Evolutionary conservation across 2,797 vertebrate genomes (phyloP).

Genomic region (Potorous gilbertii): DNA sequence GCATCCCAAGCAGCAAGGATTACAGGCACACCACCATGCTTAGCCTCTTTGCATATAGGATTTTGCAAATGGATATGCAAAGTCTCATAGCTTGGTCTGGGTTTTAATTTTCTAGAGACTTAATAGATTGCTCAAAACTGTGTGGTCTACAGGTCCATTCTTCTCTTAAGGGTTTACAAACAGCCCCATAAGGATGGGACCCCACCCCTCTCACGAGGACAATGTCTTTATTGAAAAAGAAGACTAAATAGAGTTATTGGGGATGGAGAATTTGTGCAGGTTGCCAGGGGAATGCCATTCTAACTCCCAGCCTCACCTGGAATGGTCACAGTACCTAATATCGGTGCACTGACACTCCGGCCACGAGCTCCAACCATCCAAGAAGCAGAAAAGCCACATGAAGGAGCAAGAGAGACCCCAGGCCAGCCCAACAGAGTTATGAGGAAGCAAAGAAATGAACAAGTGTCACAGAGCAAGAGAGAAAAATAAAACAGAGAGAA

Average conservation of each 20-base stretch:
- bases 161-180: background rate
- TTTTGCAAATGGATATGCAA: background rate
- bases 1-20: background rate
- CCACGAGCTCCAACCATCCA: slow-evolving; percentile 91
- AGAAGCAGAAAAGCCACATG: slow-evolving; percentile 88
- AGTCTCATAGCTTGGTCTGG: background rate
- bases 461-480: slow-evolving; percentile 81
- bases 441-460: slow-evolving; percentile 82
- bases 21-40: background rate
- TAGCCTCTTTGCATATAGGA: background rate
- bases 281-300: slow-evolving; percentile 34
- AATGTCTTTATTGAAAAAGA: slow-evolving; percentile 16
- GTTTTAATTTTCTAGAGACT: background rate
- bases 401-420: slow-evolving; percentile 85
- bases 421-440: slow-evolving; percentile 85
- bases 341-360: slow-evolving; percentile 96
- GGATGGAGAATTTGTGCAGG: background rate
- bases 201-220: slow-evolving; percentile 34
- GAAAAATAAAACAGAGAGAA: slow-evolving; percentile 76
- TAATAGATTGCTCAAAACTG: slow-evolving; percentile 22
- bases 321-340: slow-evolving; percentile 93
- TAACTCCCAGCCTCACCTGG: slow-evolving; percentile 73
- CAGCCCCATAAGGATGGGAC: background rate
- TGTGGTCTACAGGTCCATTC: background rate
- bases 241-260: background rate